These are phyloP conservation scores for Ctenoplectra terminalis DNA, from an alignment of 1,140 invertebrate species.

Conservation along the genomic window DNA sequence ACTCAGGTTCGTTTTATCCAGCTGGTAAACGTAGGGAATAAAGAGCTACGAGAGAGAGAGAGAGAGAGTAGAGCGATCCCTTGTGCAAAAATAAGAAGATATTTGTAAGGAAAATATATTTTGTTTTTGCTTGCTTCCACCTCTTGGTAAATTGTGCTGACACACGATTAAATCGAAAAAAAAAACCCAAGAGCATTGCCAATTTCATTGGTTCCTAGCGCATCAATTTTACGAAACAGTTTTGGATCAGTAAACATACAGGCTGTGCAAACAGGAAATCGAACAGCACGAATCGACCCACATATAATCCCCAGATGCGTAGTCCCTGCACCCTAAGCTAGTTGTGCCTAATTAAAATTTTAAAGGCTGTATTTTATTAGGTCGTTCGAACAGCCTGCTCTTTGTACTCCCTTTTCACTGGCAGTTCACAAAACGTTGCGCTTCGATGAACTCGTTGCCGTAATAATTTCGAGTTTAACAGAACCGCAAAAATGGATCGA, in stretches of 20 bases:
- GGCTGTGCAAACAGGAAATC: slow-evolving; percentile 24
- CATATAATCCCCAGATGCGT: slow-evolving; percentile 61
- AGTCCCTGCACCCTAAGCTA: neutral
- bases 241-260: neutral
- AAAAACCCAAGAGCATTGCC: too few relatives aligned
- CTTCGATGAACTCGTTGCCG: neutral
- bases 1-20: slow-evolving; percentile 6
- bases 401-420: neutral
- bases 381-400: slow-evolving; percentile 10
- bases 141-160: too few relatives aligned
- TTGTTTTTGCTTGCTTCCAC: too few relatives aligned
- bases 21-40: neutral
- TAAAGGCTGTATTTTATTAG: slow-evolving; percentile 68
- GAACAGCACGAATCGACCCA: slow-evolving; percentile 56
- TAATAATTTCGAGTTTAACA: neutral
- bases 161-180: too few relatives aligned
- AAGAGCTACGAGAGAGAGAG: neutral
- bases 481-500: neutral
- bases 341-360: slow-evolving; percentile 70
- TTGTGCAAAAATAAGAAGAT: too few relatives aligned
- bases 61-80: too few relatives aligned
- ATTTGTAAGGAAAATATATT: too few relatives aligned
- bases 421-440: neutral
- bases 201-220: neutral
- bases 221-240: neutral